These are phyloP conservation scores for Cybosia mesomella DNA, from an alignment of 2,888 invertebrate species.

Conservation along the genomic window DNA sequence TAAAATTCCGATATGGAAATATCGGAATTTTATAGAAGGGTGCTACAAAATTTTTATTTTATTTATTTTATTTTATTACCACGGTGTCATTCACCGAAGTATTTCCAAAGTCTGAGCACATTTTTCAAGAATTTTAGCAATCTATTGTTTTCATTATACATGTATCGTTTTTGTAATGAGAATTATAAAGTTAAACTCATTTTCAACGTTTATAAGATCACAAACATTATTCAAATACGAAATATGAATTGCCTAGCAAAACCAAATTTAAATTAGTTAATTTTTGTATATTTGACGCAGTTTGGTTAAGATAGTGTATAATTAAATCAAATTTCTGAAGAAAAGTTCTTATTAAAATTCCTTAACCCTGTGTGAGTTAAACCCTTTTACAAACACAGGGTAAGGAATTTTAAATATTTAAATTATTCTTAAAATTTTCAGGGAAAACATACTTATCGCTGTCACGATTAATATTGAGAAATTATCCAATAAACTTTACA, in stretches of 20 bases:
- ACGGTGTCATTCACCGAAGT: slow-evolving; percentile 15
- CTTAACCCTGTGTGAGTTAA: not conserved
- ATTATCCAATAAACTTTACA: too few species aligned
- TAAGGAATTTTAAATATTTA: too few species aligned
- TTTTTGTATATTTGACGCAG: slow-evolving; percentile 55
- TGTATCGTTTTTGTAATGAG: slow-evolving; percentile 23
- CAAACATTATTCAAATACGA: slow-evolving; percentile 56
- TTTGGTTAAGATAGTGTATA: slow-evolving; percentile 45
- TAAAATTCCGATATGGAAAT: too few species aligned
- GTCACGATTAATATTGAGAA: too few species aligned
- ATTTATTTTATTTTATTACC: too few species aligned
- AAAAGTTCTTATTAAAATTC: slow-evolving; percentile 9
- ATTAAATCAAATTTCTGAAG: slow-evolving; percentile 26
- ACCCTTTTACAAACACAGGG: too few species aligned
- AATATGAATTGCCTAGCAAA: slow-evolving; percentile 59
- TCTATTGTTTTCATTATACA: slow-evolving; percentile 15
- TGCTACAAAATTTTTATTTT: not conserved
- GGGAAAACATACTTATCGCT: not conserved
- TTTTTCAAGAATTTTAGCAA: slow-evolving; percentile 19
- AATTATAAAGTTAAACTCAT: slow-evolving; percentile 28
- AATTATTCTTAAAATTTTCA: not conserved
- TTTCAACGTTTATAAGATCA: slow-evolving; percentile 45
- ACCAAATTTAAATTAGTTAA: slow-evolving; percentile 53
- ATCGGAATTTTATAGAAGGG: too few species aligned
- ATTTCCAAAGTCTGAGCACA: slow-evolving; percentile 1